phyloP scores from a whole-genome alignment of 2,113 vertebrate species.

The Dasyornis broadbenti region DNA sequence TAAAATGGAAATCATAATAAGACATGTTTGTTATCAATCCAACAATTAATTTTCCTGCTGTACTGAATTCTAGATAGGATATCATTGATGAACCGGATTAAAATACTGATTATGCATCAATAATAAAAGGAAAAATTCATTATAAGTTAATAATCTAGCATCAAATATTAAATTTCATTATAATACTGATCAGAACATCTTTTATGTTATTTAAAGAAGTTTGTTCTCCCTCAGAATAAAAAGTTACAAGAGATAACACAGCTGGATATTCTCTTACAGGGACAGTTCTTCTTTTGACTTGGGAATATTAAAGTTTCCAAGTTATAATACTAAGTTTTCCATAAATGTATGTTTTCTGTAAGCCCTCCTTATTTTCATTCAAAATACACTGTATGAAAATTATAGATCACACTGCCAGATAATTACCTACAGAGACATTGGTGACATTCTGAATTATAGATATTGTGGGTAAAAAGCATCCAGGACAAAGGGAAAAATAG shows the following conservation, averaged over 20 bases:
- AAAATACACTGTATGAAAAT: neutral
- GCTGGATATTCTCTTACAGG: neutral
- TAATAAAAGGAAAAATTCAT: conserved; percentile 44
- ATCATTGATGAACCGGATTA: conserved; percentile 6
- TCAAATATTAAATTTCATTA: conserved; percentile 72
- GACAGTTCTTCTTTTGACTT: neutral
- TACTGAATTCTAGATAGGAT: neutral
- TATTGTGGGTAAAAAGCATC: neutral
- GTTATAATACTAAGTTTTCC: neutral
- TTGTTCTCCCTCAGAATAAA: neutral
- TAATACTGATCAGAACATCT: conserved; percentile 54
- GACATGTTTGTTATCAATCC: neutral
- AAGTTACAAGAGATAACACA: neutral
- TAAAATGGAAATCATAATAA: neutral
- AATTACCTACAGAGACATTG: neutral
- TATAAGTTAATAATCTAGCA: conserved; percentile 52
- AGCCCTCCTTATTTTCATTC: neutral
- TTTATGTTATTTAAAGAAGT: conserved; percentile 55
- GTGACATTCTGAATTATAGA: neutral
- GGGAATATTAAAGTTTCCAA: neutral
- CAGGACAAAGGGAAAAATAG: neutral
- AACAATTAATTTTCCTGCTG: neutral
- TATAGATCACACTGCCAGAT: neutral
- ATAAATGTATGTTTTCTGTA: neutral
- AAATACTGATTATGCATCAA: conserved; percentile 44